Base-by-base conservation (phyloP, 1,140 invertebrate genomes). In the Dendroctonus ponderosae region DNA sequence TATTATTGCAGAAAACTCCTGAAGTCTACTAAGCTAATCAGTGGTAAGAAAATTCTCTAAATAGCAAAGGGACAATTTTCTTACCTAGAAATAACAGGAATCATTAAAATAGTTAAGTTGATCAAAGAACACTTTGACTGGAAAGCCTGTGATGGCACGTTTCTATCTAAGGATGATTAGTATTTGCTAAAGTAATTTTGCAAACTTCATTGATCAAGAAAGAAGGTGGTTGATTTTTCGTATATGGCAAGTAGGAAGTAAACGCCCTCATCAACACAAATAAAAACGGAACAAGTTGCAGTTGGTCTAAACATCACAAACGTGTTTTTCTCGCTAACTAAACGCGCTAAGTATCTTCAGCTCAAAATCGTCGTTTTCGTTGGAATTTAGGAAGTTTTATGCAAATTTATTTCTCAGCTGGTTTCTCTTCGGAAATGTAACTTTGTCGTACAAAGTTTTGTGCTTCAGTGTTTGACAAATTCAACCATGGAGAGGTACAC, bases 61-160 rank as follows among this genome's bases (percentile, higher is more conserved):
- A 26, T 3, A 26, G 26, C 26, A 26, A 26, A 1, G 26, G 1
- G 26, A 26, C 26, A 8, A 57, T 39, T 57, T 40, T 39, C 41
- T 48, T 57, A 50, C 48, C 42, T 40, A 12, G 56, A 49, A 67
- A 46, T 26, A 54, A 48, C 54, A 61, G 62, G 43, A 61, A 61
- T 66, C 37, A 58, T 59, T 43, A 14, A 54, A 46, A 8, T 12
- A 44, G 42, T 39, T 52, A 63, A 43, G 41, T 42, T 44, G 54
- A 61, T n/a, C 58, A 60, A 51, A 51, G 67, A 62, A 65, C 69
- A 70, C 67, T 64, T 67, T 52, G 26, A 49, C 43, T 49, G 48
- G 65, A 54, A 69, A 69, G 54, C 38, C 49, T 40, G 44, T 43
- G 46, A 64, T 70, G 66, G 69, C 69, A 68, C 56, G 40, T 59